Conservation (phyloP, 2,113 vertebrate species). For the Megalops atlanticus region DNA sequence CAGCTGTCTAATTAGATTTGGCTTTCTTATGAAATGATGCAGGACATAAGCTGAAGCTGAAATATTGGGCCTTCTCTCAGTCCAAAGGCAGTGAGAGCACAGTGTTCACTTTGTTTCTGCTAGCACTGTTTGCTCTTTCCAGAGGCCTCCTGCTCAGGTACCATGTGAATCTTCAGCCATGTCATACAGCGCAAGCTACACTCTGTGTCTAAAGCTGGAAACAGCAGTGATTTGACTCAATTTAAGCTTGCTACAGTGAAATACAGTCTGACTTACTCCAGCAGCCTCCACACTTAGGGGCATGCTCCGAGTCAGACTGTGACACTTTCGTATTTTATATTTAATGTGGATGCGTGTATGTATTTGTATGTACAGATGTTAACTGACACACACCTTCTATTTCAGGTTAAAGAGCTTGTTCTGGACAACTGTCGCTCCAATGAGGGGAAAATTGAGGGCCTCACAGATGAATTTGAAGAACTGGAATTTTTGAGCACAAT, state of each 20-base stretch:
- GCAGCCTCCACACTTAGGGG: conserved; percentile 20
- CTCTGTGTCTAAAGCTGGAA: conserved; percentile 49
- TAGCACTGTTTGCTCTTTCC: too few species aligned
- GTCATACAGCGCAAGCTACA: conserved; percentile 31
- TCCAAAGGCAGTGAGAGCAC: too few species aligned
- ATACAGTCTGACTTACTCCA: conserved; percentile 16
- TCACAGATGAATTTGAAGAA: conserved; percentile 96
- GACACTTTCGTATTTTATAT: background rate
- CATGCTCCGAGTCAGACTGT: conserved; percentile 26
- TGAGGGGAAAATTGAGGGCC: conserved; percentile 94
- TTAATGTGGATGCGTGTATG: too few species aligned
- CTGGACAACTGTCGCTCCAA: conserved; percentile 95
- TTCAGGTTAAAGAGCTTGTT: conserved; percentile 94
- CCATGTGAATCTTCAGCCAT: background rate
- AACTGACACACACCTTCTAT: too few species aligned
- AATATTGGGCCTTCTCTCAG: too few species aligned
- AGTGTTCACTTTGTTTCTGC: too few species aligned
- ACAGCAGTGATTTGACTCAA: conserved; percentile 41
- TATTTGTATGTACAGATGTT: too few species aligned
- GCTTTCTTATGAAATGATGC: too few species aligned
- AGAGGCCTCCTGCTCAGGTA: too few species aligned
- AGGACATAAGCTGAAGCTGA: too few species aligned
- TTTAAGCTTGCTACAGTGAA: conserved; percentile 50
- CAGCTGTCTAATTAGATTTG: too few species aligned
- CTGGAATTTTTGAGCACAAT: conserved; percentile 98